Conservation (phyloP, 2,888 invertebrate genomes). For the Eupithecia tripunctaria region DNA sequence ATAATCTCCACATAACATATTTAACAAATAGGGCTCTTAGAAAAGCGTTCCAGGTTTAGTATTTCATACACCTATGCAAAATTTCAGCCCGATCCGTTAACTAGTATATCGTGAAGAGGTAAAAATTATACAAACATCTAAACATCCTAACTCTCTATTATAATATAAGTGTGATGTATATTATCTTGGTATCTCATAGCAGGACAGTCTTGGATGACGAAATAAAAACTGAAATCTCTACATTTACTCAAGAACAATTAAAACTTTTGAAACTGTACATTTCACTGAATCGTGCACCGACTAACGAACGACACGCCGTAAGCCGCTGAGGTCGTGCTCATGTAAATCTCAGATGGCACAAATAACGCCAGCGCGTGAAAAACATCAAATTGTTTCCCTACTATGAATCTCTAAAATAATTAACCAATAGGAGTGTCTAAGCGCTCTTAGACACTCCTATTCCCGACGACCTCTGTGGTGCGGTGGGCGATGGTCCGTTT, state of each 20-base stretch:
- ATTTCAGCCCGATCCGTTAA: background rate
- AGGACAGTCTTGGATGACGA: background rate
- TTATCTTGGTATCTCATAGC: too few relatives aligned
- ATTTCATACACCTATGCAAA: background rate
- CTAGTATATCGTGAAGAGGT: background rate
- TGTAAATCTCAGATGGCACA: slow-evolving; percentile 33
- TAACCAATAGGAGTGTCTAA: background rate
- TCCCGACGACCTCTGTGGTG: too few relatives aligned
- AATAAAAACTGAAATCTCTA: slow-evolving; percentile 4
- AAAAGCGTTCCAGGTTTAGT: too few relatives aligned
- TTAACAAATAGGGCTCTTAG: too few relatives aligned
- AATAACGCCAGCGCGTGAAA: slow-evolving; percentile 35
- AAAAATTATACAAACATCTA: too few relatives aligned
- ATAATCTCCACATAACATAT: too few relatives aligned
- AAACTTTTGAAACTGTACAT: slow-evolving; percentile 29
- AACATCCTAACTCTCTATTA: too few relatives aligned
- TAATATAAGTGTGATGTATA: too few relatives aligned
- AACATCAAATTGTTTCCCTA: slow-evolving; percentile 26
- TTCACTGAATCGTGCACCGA: slow-evolving; percentile 27
- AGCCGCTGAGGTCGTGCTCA: slow-evolving; percentile 40
- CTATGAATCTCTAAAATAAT: slow-evolving; percentile 11
- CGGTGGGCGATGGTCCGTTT: too few relatives aligned
- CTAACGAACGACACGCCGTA: slow-evolving; percentile 28
- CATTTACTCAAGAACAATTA: slow-evolving; percentile 6
- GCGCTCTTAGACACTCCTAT: too few relatives aligned